phyloP scores from a whole-genome alignment of 2,797 vertebrate species.

The Echiichthys vipera region DNA sequence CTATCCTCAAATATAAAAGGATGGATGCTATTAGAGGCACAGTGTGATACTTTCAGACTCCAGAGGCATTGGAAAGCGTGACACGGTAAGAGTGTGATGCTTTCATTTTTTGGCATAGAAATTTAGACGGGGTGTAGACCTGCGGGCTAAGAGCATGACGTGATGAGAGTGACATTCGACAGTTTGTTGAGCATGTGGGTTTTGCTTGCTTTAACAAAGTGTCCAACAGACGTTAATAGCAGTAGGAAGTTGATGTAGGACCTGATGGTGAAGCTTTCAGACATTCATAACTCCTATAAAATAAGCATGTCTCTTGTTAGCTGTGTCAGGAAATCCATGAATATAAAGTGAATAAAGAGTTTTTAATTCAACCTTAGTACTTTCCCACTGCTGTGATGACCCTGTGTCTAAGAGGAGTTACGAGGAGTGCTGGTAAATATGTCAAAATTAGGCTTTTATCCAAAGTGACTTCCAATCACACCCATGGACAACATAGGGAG shows the following conservation, averaged over 20 bases:
- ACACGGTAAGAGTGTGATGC: slow-evolving; percentile 57
- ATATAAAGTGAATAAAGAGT: not conserved
- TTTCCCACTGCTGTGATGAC: not conserved
- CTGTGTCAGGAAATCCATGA: not conserved
- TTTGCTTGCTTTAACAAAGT: slow-evolving; percentile 45
- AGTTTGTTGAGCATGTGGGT: slow-evolving; percentile 52
- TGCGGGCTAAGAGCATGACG: slow-evolving; percentile 44
- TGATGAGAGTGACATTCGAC: slow-evolving; percentile 65
- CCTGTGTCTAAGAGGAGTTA: not conserved
- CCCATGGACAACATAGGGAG: too few species aligned
- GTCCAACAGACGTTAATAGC: slow-evolving; percentile 10
- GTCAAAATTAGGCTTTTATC: too few species aligned
- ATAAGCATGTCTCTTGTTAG: not conserved
- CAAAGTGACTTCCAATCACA: too few species aligned
- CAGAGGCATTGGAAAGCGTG: slow-evolving; percentile 64
- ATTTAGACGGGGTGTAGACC: slow-evolving; percentile 39
- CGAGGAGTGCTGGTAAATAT: not conserved
- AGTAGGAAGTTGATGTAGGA: not conserved
- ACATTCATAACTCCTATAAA: not conserved
- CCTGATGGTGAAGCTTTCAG: not conserved
- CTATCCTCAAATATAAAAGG: slow-evolving; percentile 65
- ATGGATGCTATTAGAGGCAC: slow-evolving; percentile 63
- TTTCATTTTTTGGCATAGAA: slow-evolving; percentile 53
- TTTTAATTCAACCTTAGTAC: not conserved
- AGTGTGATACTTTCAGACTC: slow-evolving; percentile 63